Percentiles rank a stretch among this genome's conserved stretches.
These are phyloP conservation scores for Tachina lurida DNA, from an alignment of 2,888 invertebrate species.

Conservation along the genomic window DNA sequence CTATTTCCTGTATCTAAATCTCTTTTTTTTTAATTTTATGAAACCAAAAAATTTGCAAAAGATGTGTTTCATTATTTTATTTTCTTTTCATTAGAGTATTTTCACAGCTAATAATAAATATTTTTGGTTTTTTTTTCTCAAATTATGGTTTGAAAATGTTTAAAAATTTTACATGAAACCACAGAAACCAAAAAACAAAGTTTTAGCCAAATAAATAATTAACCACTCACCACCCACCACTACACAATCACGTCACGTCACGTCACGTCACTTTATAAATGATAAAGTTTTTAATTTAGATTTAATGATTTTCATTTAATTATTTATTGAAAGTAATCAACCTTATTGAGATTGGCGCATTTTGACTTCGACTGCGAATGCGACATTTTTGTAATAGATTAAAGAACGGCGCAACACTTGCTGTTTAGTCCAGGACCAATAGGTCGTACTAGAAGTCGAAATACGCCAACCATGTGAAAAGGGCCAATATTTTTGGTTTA, in stretches of 20 bases:
- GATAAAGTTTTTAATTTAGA: conserved; percentile 18
- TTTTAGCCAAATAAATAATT: conserved; percentile 39
- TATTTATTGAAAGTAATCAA: background rate
- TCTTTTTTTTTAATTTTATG: conserved; percentile 39
- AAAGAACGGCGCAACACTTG: too few relatives aligned
- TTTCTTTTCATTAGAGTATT: conserved; percentile 33
- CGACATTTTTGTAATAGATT: too few relatives aligned
- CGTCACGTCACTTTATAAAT: conserved; percentile 15
- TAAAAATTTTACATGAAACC: conserved; percentile 40
- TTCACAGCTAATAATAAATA: conserved; percentile 45
- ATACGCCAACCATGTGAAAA: too few relatives aligned
- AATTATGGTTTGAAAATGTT: conserved; percentile 40
- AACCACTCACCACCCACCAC: conserved; percentile 69
- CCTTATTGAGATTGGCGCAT: too few relatives aligned
- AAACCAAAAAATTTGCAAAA: conserved; percentile 46
- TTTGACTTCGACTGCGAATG: too few relatives aligned
- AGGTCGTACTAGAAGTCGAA: too few relatives aligned
- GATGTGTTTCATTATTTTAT: background rate
- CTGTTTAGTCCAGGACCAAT: too few relatives aligned
- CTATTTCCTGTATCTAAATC: conserved; percentile 50
- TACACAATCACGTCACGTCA: conserved; percentile 49
- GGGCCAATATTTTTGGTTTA: too few relatives aligned
- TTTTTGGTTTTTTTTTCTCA: conserved; percentile 27
- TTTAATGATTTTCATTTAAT: background rate
- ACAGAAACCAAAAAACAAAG: conserved; percentile 7